These are phyloP conservation scores for Trachemys scripta DNA, from an alignment of 2,113 vertebrate species.

Conservation along the genomic window DNA sequence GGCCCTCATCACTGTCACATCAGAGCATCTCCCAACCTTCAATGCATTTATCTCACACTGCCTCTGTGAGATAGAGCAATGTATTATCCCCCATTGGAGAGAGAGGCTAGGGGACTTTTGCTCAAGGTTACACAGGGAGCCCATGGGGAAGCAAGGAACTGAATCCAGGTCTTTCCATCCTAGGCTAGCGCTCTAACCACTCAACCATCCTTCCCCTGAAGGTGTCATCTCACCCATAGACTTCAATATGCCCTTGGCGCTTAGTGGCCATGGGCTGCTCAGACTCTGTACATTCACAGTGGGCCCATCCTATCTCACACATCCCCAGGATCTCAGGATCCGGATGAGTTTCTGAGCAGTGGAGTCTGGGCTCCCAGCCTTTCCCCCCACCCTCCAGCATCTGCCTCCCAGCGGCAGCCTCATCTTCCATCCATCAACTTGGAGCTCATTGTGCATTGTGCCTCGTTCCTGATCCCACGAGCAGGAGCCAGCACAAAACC, in stretches of 20 bases:
- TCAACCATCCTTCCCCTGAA: not conserved
- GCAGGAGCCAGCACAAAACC: not conserved
- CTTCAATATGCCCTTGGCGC: fast-evolving
- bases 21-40: not conserved
- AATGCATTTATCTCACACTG: not conserved
- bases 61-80: not conserved
- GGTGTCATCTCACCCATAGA: not conserved
- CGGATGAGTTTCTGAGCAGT: not conserved
- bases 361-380: not conserved
- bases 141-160: not conserved
- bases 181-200: not conserved
- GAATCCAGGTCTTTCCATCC: not conserved
- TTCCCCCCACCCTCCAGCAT: not conserved
- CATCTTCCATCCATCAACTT: not conserved
- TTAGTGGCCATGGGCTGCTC: not conserved
- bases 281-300: not conserved
- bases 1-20: not conserved
- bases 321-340: not conserved
- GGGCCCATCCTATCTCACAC: not conserved
- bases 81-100: not conserved
- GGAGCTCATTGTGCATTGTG: not conserved
- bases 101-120: not conserved
- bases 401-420: not conserved
- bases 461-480: not conserved
- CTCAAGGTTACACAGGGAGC: not conserved